Conservation (phyloP, 2,113 vertebrate genomes). For the Syngnathus scovelli region DNA sequence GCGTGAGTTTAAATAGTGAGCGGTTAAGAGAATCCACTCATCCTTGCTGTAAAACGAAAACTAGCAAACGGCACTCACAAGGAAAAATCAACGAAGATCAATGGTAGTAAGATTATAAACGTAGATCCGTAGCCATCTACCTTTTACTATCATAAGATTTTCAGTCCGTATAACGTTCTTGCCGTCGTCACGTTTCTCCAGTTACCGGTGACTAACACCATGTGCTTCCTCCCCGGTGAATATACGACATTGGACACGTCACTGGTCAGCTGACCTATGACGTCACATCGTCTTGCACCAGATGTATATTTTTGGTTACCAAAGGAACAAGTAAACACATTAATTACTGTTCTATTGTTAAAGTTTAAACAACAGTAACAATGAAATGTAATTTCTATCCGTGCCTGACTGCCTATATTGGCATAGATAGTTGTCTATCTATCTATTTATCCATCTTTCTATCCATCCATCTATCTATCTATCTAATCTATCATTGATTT, state of each 20-base stretch:
- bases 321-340: background rate
- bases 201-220: background rate
- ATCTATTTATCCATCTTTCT: too few relatives aligned
- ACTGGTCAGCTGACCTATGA: constrained; percentile 45
- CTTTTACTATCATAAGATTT: constrained; percentile 24
- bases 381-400: too few relatives aligned
- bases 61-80: background rate
- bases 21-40: background rate
- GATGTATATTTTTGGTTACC: background rate
- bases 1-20: background rate
- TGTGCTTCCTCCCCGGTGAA: constrained; percentile 7
- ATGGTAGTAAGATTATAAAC: background rate
- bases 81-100: too few relatives aligned
- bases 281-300: constrained; percentile 18
- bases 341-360: background rate
- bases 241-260: constrained; percentile 26
- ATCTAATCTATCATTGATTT: background rate
- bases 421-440: too few relatives aligned
- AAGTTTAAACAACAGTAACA: background rate
- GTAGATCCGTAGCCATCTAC: background rate
- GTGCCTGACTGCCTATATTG: too few relatives aligned
- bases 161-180: too few relatives aligned
- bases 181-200: background rate
- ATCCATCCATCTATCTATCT: background rate
- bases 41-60: background rate